Evolutionary conservation across 1,140 invertebrate genomes (phyloP), one percentile per base, ranked within the genome.

Genomic region (Apolygus lucorum): DNA sequence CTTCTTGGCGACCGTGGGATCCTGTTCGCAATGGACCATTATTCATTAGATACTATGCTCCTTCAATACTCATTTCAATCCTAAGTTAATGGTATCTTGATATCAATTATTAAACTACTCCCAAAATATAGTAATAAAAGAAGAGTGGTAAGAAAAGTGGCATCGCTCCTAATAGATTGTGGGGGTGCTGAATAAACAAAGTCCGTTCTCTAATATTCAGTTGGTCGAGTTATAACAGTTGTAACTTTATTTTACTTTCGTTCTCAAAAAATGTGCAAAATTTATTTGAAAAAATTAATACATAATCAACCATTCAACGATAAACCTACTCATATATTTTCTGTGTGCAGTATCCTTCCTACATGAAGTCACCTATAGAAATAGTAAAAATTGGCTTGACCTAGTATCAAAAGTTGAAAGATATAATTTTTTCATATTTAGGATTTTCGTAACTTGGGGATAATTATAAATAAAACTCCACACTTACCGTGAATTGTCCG

Each of bases 1-100:
- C 34, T 83, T 77, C 70, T 88, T 84, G 4, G 86, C 84, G 28
- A 81, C 80, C 54, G 81, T 75, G 67, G 79, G 78, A 76, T 82
- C 80, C 86, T 87, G 59, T 11, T 8, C 8, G 34, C 8, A 49
- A 49, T 49, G 34, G 34, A 49, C 8, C 34, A 49, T 11, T 49
- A 17, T 49, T 17, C 34, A 49, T 11, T 11, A 17, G 34, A 17
- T 8, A 17, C 34, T 11, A 49, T 49, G 34, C 8, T 11, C 8
- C 34, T n/a, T n/a, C n/a, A n/a, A n/a, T n/a, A n/a, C n/a, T n/a
- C n/a, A n/a, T n/a, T n/a, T n/a, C n/a, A n/a, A n/a, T n/a, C n/a
- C n/a, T n/a, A n/a, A 49, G 34, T 8, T 17, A 49, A 17, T 17
- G 8, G 34, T 11, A 11, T 17, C 34, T 17, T 11, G 34, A 17